A percentile compares a stretch with the other conserved stretches of the same genome.
Conservation (phyloP, 2,888 invertebrate genomes). For the Drosophila histrio region DNA sequence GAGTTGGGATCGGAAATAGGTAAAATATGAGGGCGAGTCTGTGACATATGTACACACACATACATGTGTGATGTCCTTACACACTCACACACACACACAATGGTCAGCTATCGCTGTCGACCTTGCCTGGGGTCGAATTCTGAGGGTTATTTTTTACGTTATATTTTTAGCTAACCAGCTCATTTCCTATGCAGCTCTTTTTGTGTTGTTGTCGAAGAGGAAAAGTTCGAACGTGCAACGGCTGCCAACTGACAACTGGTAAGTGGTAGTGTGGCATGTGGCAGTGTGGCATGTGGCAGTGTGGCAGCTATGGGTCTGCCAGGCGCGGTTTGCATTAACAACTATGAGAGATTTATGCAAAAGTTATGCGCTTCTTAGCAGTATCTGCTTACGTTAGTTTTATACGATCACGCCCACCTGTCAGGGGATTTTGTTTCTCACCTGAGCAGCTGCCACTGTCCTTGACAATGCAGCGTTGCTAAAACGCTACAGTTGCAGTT, state of each 20-base stretch:
- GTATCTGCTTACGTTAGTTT: conserved; percentile 37
- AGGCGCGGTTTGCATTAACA: conserved; percentile 68
- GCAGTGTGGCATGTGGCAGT: conserved; percentile 2
- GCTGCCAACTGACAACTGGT: conserved; percentile 38
- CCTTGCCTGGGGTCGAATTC: conserved; percentile 32
- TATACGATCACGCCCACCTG: conserved; percentile 6
- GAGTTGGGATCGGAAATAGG: conserved; percentile 21
- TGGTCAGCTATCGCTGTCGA: conserved; percentile 38
- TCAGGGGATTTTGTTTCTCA: conserved; percentile 38
- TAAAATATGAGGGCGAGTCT: conserved; percentile 23
- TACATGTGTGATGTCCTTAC: conserved; percentile 3
- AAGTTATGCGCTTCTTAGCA: conserved; percentile 60
- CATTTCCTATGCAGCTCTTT: conserved; percentile 50
- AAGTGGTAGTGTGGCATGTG: conserved; percentile 12
- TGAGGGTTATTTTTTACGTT: conserved; percentile 19
- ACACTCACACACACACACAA: background rate
- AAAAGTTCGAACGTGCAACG: conserved; percentile 64
- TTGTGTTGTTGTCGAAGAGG: conserved; percentile 33
- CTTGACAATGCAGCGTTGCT: conserved; percentile 25
- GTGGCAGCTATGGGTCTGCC: conserved; percentile 27
- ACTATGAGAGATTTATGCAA: conserved; percentile 67
- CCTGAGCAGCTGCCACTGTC: conserved; percentile 41
- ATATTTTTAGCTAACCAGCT: conserved; percentile 67
- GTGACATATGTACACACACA: conserved; percentile 10
- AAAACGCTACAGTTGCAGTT: background rate